A percentile compares a stretch with the other conserved stretches of the same genome.
Conservation (phyloP, 2,113 vertebrate genomes). For the Sylvietta virens region DNA sequence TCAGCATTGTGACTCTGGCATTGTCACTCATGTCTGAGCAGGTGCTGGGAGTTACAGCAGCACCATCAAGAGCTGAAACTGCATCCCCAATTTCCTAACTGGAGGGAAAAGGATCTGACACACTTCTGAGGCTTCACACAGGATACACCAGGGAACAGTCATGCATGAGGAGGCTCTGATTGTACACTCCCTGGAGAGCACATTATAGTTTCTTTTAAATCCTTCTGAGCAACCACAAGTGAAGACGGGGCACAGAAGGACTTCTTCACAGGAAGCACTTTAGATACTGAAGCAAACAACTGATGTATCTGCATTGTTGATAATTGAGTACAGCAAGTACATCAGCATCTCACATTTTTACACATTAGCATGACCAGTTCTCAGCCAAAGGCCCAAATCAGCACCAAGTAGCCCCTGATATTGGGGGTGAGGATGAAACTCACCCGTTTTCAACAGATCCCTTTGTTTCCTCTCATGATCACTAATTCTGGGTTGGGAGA, state of each 20-base stretch:
- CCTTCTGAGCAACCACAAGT: background rate
- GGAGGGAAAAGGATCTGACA: background rate
- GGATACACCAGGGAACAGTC: background rate
- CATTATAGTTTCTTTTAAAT: background rate
- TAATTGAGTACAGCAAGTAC: background rate
- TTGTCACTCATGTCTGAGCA: background rate
- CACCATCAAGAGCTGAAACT: background rate
- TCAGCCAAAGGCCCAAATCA: background rate
- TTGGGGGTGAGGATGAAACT: accelerated
- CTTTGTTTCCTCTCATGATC: background rate
- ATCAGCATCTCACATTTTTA: background rate
- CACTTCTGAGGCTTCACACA: constrained; percentile 22
- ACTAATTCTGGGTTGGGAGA: background rate
- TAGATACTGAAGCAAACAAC: background rate
- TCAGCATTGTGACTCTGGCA: background rate
- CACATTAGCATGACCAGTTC: background rate
- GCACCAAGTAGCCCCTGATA: background rate
- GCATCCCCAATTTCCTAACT: background rate
- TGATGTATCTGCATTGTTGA: background rate
- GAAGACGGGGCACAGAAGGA: background rate
- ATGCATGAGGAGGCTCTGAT: background rate
- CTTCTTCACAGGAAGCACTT: constrained; percentile 43
- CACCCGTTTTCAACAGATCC: background rate
- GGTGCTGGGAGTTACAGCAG: background rate
- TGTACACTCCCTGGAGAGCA: background rate